Base-by-base conservation (phyloP, 1,140 invertebrate species). In the Dendroctonus ponderosae region DNA sequence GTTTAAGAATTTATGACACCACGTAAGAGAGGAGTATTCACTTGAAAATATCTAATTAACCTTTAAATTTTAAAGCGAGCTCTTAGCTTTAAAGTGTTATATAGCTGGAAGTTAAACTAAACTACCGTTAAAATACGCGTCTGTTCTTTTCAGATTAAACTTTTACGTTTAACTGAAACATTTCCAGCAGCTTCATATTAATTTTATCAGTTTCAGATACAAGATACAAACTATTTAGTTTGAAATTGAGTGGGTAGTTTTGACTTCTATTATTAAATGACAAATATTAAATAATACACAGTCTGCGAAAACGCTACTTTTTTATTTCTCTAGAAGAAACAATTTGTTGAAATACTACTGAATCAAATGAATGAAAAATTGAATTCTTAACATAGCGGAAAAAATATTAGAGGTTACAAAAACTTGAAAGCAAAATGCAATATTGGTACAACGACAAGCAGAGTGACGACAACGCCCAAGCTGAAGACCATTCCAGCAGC, bases 1-100 rank as follows among this genome's bases (percentile, higher is more conserved):
- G 46, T 67, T 67, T 67, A 67, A 67, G 58, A 67, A 67, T 67
- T 67, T 67, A 67, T 59, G 65, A 46, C 49, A 56, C 56, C 65
- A 67, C 58, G 65, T 67, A 67, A 67, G 58, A 42, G 51, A 61
- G 51, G 37, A 61, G 57, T 58, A 58, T 58, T 61, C 57, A 67
- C 65, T 67, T 54, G 58, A 67, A 67, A 67, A 60, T 67, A 67
- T 67, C 65, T 67, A 67, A 67, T 67, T 67, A 67, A 67, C 65
- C 65, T 67, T 66, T 67, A 67, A 67, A 67, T 60, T 67, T 67
- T 67, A 67, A 67, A 67, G 44, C 62, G 15, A 38, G 62, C 62
- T 65, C 57, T 65, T 65, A 65, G 53, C 53, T 65, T 65, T 65
- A 65, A 65, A 65, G 62, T 65, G 62, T 65, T 65, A 65, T 65